A percentile compares a stretch with the other conserved stretches of the same genome.
Evolutionary conservation across 2,888 invertebrate species (phyloP).

Genomic region (Drosophila tanythrix): DNA sequence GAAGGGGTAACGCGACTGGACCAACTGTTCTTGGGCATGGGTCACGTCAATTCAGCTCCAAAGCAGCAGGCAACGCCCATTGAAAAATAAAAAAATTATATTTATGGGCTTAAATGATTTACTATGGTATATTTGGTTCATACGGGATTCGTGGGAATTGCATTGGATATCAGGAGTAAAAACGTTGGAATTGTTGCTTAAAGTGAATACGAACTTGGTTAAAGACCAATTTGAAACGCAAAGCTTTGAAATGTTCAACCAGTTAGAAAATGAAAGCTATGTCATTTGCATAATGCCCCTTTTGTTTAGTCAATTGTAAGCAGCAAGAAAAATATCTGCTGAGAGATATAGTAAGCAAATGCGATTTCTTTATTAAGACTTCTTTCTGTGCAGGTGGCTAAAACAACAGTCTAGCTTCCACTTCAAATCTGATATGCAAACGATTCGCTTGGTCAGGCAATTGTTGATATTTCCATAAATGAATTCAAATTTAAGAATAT

Average conservation of each 20-base stretch:
- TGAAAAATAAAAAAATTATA: slow-evolving; percentile 12
- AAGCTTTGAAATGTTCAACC: neutral
- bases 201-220: neutral
- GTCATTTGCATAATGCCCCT: neutral
- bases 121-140: slow-evolving; percentile 28
- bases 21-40: neutral
- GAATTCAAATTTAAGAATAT: neutral
- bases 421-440: neutral
- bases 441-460: neutral
- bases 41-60: neutral
- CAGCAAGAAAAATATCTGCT: neutral
- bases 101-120: slow-evolving; percentile 43
- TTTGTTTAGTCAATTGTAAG: neutral
- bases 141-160: neutral
- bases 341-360: neutral
- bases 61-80: slow-evolving; percentile 7
- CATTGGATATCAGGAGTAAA: neutral
- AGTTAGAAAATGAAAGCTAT: neutral
- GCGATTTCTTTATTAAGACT: neutral
- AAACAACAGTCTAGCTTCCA: neutral
- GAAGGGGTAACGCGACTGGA: neutral
- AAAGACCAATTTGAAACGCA: neutral
- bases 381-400: neutral
- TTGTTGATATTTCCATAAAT: neutral
- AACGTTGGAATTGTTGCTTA: neutral